phyloP scores from a whole-genome alignment of 1,140 invertebrate genomes.

The Pemphigus obesinymphae region DNA sequence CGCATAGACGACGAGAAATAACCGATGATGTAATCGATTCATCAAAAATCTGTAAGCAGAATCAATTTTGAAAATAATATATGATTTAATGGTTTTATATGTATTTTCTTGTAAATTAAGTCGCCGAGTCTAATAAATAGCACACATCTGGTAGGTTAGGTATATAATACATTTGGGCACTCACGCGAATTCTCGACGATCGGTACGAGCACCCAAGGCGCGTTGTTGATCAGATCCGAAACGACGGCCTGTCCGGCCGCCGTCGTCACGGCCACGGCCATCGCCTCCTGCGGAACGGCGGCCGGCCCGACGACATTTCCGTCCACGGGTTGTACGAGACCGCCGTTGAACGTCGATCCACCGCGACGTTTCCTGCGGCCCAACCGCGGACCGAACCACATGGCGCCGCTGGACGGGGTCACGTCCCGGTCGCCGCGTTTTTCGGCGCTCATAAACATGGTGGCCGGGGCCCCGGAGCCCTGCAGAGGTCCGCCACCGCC shows the following conservation, averaged over 20 bases:
- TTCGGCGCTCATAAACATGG: not conserved
- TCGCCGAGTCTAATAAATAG: too few relatives aligned
- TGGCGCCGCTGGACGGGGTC: not conserved
- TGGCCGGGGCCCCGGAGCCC: not conserved
- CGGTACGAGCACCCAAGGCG: slow-evolving; percentile 41
- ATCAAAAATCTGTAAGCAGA: too few relatives aligned
- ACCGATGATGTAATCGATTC: too few relatives aligned
- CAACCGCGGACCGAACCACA: slow-evolving; percentile 45
- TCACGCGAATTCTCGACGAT: slow-evolving; percentile 32
- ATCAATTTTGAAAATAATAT: too few relatives aligned
- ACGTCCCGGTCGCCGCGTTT: not conserved
- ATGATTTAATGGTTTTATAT: too few relatives aligned
- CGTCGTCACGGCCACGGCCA: not conserved
- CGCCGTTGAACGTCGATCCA: not conserved
- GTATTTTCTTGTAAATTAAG: too few relatives aligned
- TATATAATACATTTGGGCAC: too few relatives aligned
- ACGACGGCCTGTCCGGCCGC: not conserved
- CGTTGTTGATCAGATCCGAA: not conserved
- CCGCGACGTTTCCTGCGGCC: slow-evolving; percentile 43
- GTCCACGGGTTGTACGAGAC: not conserved
- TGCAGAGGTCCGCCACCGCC: not conserved
- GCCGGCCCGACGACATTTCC: not conserved
- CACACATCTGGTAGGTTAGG: too few relatives aligned
- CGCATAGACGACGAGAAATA: too few relatives aligned
- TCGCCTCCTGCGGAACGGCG: not conserved